Evolutionary conservation across 2,113 vertebrate genomes (phyloP), one percentile per base, ranked within the genome.

Genomic region (Pachyramphus minor): DNA sequence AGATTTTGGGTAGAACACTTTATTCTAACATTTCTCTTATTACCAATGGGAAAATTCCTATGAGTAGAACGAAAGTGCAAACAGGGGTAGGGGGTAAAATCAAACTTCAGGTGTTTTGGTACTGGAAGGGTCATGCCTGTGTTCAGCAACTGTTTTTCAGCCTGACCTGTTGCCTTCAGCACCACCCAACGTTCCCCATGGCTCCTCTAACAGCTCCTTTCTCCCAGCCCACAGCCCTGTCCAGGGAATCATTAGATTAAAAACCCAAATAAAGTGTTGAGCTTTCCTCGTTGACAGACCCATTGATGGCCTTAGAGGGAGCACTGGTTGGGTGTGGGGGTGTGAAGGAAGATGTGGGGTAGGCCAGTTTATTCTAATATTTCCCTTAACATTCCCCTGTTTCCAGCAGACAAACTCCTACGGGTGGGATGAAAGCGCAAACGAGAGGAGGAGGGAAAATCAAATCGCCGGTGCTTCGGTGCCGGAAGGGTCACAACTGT

Each of bases 401-500:
- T 27, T 13, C 41, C 39, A 12, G 39, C 1, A 50, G 84, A 13
- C 52, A 44, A 59, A 64, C 4, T 2, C 11, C 16, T 5, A 0
- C 1, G 10, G 8, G 28, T 84, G 52, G 42, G 74, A n/a, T 35
- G 12, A 52, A 59, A 78, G 8, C 1, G 8, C 12, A 44, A 39
- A 27, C 1, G 8, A 17, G 9, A 31, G 37, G 8, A 24, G 17
- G 25, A 60, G 16, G 53, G 45, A 24, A 76, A 77, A 58, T 12
- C 30, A 25, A 47, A 27, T 4, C 8, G 8, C 8, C 8, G 56
- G 3, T 24, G 28, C 16, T 19, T 12, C 17, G 15, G 33, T 0
- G 1, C 30, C 31, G 41, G 37, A 31, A 75, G 22, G 20, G 44
- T 52, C 71, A 9, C 0, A 0, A 14, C 31, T 24, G 37, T 35